Evolutionary conservation across 2,113 vertebrate genomes (phyloP).

Genomic region (Hydrochoerus hydrochaeris): DNA sequence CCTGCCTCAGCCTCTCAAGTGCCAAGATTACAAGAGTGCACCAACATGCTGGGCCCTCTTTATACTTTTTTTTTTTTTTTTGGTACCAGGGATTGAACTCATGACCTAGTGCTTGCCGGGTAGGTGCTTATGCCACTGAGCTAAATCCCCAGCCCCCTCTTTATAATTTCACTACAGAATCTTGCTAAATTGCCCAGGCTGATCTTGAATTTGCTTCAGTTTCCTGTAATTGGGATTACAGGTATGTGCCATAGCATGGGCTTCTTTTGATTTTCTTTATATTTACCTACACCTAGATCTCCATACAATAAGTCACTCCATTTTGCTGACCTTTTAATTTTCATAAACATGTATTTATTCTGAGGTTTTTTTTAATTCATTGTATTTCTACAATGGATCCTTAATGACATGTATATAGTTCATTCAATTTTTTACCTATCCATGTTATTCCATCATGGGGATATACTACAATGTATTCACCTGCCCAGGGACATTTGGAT

Average conservation of each 20-base stretch:
- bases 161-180: background rate
- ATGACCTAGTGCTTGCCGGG: no score
- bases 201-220: background rate
- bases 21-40: background rate
- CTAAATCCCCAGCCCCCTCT: no score
- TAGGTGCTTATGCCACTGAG: no score
- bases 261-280: conserved; percentile 44
- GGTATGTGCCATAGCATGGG: background rate
- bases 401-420: background rate
- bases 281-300: conserved; percentile 21
- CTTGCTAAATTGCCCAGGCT: background rate
- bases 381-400: background rate
- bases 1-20: background rate
- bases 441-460: background rate
- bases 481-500: background rate
- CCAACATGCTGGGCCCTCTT: background rate
- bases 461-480: background rate
- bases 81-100: no score
- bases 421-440: background rate
- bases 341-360: conserved; percentile 27
- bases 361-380: conserved; percentile 31
- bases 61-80: no score
- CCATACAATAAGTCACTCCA: background rate
- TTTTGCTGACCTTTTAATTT: conserved; percentile 17
- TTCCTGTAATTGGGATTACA: background rate